Evolutionary conservation across 2,113 vertebrate species (phyloP).

Genomic region (Ahaetulla prasina): DNA sequence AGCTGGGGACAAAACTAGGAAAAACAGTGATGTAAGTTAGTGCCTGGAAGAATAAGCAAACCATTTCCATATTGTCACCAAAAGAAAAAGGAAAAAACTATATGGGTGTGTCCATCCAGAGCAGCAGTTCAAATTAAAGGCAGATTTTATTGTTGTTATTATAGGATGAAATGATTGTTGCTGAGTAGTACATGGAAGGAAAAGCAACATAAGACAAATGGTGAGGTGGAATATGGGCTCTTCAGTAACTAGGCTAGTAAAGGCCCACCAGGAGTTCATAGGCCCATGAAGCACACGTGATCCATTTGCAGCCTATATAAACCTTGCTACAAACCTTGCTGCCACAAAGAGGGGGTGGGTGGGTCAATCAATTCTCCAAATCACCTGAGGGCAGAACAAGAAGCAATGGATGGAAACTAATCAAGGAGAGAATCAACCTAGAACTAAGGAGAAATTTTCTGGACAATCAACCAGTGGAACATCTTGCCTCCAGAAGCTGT

Average conservation of each 20-base stretch:
- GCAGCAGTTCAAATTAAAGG: neutral
- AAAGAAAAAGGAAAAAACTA: accelerated
- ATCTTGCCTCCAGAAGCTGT: too few species aligned
- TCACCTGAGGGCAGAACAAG: neutral
- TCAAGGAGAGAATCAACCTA: too few species aligned
- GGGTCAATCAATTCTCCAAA: neutral
- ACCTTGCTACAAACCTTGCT: neutral
- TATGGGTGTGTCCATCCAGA: neutral
- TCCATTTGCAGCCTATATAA: neutral
- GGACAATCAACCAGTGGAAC: too few species aligned
- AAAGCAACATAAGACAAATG: neutral
- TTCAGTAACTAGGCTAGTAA: neutral
- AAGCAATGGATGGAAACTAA: too few species aligned
- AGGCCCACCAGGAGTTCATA: neutral
- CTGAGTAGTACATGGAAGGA: neutral
- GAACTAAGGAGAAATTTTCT: too few species aligned
- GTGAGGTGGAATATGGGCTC: neutral
- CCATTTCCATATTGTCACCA: neutral
- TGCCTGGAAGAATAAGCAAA: neutral
- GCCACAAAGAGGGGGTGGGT: neutral
- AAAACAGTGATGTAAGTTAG: neutral
- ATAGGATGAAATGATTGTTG: neutral
- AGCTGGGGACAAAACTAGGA: neutral
- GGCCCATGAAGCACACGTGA: neutral
- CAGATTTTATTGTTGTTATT: neutral